Conservation (phyloP, 2,888 invertebrate species). For the Drosophila rellima region DNA sequence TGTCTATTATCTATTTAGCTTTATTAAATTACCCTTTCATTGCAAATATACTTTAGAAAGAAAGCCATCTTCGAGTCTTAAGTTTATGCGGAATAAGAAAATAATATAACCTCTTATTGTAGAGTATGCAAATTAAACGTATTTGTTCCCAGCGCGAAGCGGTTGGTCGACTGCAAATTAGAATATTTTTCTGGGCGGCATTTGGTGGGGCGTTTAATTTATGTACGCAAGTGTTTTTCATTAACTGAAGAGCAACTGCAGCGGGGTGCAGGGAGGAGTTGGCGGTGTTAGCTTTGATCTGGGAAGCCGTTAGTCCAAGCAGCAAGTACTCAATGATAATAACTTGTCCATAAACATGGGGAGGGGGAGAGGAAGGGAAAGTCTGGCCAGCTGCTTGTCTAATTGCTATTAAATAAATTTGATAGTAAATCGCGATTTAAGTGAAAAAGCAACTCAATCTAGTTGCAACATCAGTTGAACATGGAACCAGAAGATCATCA, state of each 20-base stretch:
- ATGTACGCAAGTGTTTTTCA: conserved; percentile 66
- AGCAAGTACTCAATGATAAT: conserved; percentile 45
- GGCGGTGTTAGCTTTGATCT: conserved; percentile 54
- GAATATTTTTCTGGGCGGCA: conserved; percentile 67
- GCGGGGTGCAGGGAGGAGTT: conserved; percentile 1
- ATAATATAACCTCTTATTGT: background rate
- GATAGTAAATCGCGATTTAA: conserved; percentile 12
- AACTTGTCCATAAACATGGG: conserved; percentile 23
- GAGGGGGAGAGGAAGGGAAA: background rate
- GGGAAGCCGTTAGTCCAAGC: conserved; percentile 22
- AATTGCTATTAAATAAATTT: conserved; percentile 30
- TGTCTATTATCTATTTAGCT: background rate
- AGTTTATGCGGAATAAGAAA: background rate
- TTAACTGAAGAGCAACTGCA: conserved; percentile 43
- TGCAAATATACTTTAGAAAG: background rate
- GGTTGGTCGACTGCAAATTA: conserved; percentile 63
- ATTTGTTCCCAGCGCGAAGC: conserved; percentile 24
- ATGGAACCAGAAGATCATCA: conserved; percentile 28
- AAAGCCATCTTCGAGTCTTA: background rate
- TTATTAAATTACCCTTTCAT: background rate
- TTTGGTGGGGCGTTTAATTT: conserved; percentile 67
- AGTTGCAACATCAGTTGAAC: conserved; percentile 27
- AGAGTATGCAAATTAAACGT: conserved; percentile 31
- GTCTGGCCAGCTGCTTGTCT: conserved; percentile 13
- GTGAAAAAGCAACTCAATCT: conserved; percentile 37